Evolutionary conservation across 2,888 invertebrate genomes (phyloP).

Genomic region (Drosophila hamatofila): DNA sequence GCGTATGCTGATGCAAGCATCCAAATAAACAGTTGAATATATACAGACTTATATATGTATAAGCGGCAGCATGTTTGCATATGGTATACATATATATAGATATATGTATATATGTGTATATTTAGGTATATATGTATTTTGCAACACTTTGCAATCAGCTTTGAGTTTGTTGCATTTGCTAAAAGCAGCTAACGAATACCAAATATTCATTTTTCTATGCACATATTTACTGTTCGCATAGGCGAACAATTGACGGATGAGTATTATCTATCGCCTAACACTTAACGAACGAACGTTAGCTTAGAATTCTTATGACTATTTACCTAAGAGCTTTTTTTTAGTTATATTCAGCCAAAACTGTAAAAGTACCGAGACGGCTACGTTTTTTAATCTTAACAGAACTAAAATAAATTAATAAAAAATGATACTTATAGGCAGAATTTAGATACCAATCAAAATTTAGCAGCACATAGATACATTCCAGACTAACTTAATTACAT

Average conservation of each 20-base stretch:
- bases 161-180: slow-evolving; percentile 24
- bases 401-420: too few relatives aligned
- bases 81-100: slow-evolving; percentile 16
- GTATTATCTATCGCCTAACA: slow-evolving; percentile 19
- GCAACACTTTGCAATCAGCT: slow-evolving; percentile 44
- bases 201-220: slow-evolving; percentile 29
- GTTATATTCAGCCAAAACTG: neutral
- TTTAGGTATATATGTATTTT: slow-evolving; percentile 28
- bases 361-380: neutral
- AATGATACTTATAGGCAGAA: too few relatives aligned
- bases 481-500: too few relatives aligned
- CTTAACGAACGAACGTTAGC: neutral
- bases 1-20: slow-evolving; percentile 33
- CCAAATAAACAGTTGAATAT: slow-evolving; percentile 1
- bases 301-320: neutral
- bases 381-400: neutral
- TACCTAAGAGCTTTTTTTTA: neutral
- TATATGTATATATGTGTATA: slow-evolving; percentile 1
- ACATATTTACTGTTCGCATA: slow-evolving; percentile 13
- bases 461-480: too few relatives aligned
- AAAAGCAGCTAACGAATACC: slow-evolving; percentile 27
- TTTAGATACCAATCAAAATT: too few relatives aligned
- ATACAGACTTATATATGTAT: neutral
- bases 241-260: neutral
- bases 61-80: slow-evolving; percentile 35